phyloP scores from a whole-genome alignment of 2,113 vertebrate genomes.

The Prietella phreatophila region DNA sequence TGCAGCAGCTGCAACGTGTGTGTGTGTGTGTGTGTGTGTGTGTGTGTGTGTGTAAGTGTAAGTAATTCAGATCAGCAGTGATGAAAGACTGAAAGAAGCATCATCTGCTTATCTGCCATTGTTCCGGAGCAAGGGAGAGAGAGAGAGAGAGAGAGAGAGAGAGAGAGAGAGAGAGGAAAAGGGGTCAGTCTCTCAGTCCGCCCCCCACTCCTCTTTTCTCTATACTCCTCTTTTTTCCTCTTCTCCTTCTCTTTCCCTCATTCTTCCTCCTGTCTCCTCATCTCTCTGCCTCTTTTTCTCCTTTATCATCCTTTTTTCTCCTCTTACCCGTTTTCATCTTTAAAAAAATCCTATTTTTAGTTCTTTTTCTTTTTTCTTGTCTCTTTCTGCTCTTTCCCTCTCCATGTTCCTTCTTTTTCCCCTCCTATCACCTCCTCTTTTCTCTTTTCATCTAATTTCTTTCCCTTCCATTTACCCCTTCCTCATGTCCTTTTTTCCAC shows the following conservation, averaged over 20 bases:
- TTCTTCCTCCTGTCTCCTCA: background rate
- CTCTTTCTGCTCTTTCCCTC: background rate
- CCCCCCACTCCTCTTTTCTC: background rate
- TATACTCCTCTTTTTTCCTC: background rate
- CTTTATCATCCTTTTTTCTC: background rate
- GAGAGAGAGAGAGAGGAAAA: background rate
- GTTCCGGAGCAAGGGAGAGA: constrained; percentile 2
- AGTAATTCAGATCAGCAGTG: constrained; percentile 12
- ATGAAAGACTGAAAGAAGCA: constrained; percentile 23
- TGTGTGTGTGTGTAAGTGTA: constrained; percentile 32
- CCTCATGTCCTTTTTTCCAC: background rate
- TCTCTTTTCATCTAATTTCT: background rate
- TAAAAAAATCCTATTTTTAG: background rate
- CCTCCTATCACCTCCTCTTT: background rate
- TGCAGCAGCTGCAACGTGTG: constrained; percentile 16
- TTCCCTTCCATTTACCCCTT: background rate
- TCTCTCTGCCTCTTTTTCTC: background rate
- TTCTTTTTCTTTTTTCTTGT: background rate
- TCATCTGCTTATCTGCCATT: constrained; percentile 37
- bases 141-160: background rate
- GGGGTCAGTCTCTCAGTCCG: background rate
- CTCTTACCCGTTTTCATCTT: background rate
- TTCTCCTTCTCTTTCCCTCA: background rate
- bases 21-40: constrained; percentile 33
- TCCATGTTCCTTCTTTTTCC: background rate